Evolutionary conservation across 2,113 vertebrate genomes (phyloP).

Genomic region (Chloropsis hardwickii): DNA sequence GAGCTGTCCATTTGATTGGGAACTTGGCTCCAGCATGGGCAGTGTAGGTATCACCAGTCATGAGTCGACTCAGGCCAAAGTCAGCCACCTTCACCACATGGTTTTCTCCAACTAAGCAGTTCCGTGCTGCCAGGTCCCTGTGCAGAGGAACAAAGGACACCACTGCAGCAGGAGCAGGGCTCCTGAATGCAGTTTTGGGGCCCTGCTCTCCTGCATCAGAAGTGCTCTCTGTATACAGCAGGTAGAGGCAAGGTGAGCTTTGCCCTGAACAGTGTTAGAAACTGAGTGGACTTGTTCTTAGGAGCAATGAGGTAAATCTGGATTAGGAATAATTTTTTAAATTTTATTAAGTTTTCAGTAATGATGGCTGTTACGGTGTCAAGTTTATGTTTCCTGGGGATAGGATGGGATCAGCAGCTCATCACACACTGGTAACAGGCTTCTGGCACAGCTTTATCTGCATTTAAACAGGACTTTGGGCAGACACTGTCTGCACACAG

Average conservation of each 20-base stretch:
- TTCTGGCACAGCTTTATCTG: not conserved
- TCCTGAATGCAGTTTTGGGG: not conserved
- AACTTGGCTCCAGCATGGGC: constrained; percentile 98
- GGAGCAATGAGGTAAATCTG: not conserved
- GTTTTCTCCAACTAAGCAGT: constrained; percentile 97
- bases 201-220: not conserved
- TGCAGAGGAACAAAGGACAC: not conserved
- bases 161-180: not conserved
- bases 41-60: constrained; percentile 99
- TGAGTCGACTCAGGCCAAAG: constrained; percentile 93
- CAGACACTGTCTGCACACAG: not conserved
- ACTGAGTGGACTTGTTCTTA: not conserved
- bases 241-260: not conserved
- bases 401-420: not conserved
- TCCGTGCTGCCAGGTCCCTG: constrained; percentile 96
- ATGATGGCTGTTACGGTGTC: fast-evolving
- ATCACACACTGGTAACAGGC: not conserved
- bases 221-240: not conserved
- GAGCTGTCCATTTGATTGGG: constrained; percentile 98
- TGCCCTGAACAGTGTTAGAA: not conserved
- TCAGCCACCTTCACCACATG: constrained; percentile 98
- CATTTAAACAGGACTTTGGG: not conserved
- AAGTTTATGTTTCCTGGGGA: not conserved
- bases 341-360: not conserved
- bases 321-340: not conserved